Conservation (phyloP, 2,888 invertebrate species). For the Eupithecia insigniata region DNA sequence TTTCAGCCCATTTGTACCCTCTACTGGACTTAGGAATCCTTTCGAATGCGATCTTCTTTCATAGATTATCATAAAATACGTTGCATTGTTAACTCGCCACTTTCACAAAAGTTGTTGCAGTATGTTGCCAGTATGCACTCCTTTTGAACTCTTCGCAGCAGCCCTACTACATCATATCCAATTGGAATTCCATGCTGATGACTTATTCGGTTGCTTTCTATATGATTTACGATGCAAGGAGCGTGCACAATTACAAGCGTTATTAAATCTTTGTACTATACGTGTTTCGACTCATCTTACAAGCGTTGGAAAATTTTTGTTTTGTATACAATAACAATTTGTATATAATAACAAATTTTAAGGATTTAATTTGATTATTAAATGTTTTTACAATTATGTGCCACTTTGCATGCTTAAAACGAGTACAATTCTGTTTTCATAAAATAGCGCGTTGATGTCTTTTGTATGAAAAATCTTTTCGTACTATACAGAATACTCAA, state of each 20-base stretch:
- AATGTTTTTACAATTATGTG: neutral
- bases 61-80: neutral
- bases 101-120: no score
- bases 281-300: constrained; percentile 29
- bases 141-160: constrained; percentile 62
- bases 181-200: constrained; percentile 78
- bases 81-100: neutral
- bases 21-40: neutral
- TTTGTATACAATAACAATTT: no score
- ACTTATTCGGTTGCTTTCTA: constrained; percentile 78
- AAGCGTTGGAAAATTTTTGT: neutral
- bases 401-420: neutral
- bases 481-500: neutral
- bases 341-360: no score
- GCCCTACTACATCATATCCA: constrained; percentile 74
- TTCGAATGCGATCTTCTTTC: neutral
- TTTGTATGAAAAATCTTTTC: neutral
- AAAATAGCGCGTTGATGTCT: neutral
- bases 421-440: neutral
- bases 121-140: constrained; percentile 23
- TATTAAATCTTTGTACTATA: constrained; percentile 47
- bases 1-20: neutral
- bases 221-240: constrained; percentile 69
- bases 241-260: constrained; percentile 61
- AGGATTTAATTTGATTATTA: neutral